Evolutionary conservation across 2,888 invertebrate genomes (phyloP), one percentile per base, ranked within the genome.

Genomic region (Caenorhabditis uteleia): DNA sequence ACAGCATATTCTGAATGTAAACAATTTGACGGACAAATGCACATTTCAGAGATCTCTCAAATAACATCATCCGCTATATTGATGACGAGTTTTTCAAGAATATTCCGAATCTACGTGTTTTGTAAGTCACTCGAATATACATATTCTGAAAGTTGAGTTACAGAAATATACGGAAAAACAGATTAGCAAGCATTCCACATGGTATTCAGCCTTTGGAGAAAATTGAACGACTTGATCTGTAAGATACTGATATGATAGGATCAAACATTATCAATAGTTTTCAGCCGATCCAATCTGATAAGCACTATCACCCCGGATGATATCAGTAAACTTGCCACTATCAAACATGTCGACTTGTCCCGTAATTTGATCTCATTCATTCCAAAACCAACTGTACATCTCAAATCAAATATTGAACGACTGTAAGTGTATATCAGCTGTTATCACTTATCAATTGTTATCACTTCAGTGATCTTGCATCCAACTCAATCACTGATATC

Each of bases 101-200:
- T 42, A 16, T 71, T 16, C 57, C 61, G 3, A 67, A 62, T 59
- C 43, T 74, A 2, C 44, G 51, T 33, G 53, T 62, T 43, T 36
- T 73, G 73, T 73, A 39, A 60, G 67, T 49, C 29, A 33, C 33
- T 25, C 10, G 8, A 29, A 27, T 34, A 10, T n/a, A 34, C n/a
- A n/a, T 34, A 14, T 34, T 34, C n/a, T 5, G 23, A 47, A 16
- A 47, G 36, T 68, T 43, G n/a, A n/a, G n/a, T n/a, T n/a, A n/a
- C 55, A 71, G 71, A 44, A 67, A 71, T 39, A 50, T 74, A 18
- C 68, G 74, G 33, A 67, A 68, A 50, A 74, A 74, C 34, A 56
- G 67, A 25, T 54, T 74, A 14, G 36, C 60, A 31, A 54, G 57
- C 23, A 60, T 74, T 40, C 71, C 74, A 29, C 44, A 43, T 25